Percentiles rank a stretch among this genome's conserved stretches.
Conservation (phyloP, 2,888 invertebrate genomes). For the Hydrotaea diabolus region DNA sequence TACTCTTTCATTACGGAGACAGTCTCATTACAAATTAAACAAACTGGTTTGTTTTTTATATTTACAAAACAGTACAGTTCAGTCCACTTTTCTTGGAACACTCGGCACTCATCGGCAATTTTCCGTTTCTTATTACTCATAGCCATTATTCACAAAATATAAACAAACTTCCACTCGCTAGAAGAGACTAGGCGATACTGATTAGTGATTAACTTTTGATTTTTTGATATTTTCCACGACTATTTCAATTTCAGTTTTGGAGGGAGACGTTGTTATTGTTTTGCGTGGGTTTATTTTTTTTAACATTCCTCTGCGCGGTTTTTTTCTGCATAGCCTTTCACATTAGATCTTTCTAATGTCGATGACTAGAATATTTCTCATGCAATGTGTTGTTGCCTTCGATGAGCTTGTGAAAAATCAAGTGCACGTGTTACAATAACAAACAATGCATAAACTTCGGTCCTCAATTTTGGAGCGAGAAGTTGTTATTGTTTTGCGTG, state of each 20-base stretch:
- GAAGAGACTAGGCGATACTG: constrained; percentile 14
- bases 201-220: constrained; percentile 1
- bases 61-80: constrained; percentile 11
- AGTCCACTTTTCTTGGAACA: constrained; percentile 9
- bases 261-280: constrained; percentile 11
- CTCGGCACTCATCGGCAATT: constrained; percentile 10
- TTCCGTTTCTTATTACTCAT: constrained; percentile 7
- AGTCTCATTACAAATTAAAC: not conserved
- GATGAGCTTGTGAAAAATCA: not conserved
- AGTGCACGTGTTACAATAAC: constrained; percentile 9
- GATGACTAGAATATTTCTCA: constrained; percentile 11
- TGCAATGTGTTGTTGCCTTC: constrained; percentile 10
- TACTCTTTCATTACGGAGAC: constrained; percentile 10
- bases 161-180: constrained; percentile 11
- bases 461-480: not conserved
- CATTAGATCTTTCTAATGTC: constrained; percentile 1
- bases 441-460: not conserved
- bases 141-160: constrained; percentile 14
- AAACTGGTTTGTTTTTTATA: constrained; percentile 14
- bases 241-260: not conserved
- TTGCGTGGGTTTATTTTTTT: constrained; percentile 8
- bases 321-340: constrained; percentile 8
- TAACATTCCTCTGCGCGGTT: not conserved
- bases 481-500: constrained; percentile 5
- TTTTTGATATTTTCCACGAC: too few relatives aligned